Percentiles rank a stretch among this genome's conserved stretches.
These are phyloP conservation scores for Frieseomelitta varia DNA, from an alignment of 1,140 invertebrate genomes.

Conservation along the genomic window DNA sequence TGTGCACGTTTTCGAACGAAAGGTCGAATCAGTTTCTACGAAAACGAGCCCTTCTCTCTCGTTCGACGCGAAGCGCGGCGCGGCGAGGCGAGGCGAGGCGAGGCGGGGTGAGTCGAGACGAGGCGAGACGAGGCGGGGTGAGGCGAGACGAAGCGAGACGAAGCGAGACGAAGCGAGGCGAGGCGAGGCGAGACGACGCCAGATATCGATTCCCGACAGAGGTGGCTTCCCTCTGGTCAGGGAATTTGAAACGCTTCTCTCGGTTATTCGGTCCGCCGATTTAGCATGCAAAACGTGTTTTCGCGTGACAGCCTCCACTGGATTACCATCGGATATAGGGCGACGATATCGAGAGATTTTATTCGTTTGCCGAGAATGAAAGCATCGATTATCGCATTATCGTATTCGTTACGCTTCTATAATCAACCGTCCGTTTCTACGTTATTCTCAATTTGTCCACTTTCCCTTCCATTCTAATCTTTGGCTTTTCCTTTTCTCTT, in stretches of 20 bases:
- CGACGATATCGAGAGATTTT: constrained; percentile 54
- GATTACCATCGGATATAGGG: constrained; percentile 52
- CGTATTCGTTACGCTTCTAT: not conserved
- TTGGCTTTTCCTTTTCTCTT: not conserved
- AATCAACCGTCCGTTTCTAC: not conserved
- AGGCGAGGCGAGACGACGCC: not conserved
- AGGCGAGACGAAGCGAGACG: no score
- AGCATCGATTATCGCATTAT: not conserved
- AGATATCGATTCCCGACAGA: constrained; percentile 15
- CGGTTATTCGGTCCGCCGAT: constrained; percentile 53
- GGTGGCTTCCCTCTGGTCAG: not conserved
- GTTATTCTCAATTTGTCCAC: not conserved
- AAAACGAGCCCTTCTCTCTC: not conserved
- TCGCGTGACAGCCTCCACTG: constrained; percentile 47
- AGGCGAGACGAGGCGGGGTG: no score
- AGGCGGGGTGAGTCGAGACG: no score
- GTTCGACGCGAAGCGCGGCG: no score
- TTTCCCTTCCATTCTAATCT: constrained; percentile 4
- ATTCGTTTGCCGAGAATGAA: not conserved
- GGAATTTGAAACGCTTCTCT: constrained; percentile 45
- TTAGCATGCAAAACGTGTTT: constrained; percentile 52
- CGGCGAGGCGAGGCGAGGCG: no score
- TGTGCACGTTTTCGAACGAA: not conserved
- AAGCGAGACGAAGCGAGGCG: no score
- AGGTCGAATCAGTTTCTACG: not conserved